These are phyloP conservation scores for Aptenodytes patagonicus DNA, from an alignment of 2,113 vertebrate genomes.

Conservation along the genomic window DNA sequence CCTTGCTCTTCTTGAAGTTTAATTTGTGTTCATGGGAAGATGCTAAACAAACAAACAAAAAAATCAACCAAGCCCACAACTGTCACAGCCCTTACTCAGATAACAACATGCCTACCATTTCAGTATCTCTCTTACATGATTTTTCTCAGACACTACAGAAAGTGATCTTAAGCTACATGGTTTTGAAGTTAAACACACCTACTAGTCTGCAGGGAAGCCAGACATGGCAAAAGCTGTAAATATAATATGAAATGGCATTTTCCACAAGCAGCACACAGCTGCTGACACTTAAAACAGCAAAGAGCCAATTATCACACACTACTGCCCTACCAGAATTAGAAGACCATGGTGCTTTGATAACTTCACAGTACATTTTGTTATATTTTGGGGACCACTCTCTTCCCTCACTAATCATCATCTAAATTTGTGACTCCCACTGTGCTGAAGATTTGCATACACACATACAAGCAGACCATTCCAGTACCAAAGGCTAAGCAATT, in stretches of 20 bases:
- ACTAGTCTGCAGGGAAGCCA: neutral
- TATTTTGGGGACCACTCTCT: neutral
- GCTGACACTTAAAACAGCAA: neutral
- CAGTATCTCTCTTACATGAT: neutral
- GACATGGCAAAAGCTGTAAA: neutral
- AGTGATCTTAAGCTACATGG: neutral
- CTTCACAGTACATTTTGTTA: neutral
- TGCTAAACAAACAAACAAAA: conserved; percentile 15
- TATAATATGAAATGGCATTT: neutral
- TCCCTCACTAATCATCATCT: neutral
- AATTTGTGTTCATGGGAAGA: conserved; percentile 10
- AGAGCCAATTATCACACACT: neutral
- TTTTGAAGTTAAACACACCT: neutral
- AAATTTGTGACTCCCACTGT: neutral
- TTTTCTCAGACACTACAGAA: neutral
- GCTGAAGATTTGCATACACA: neutral
- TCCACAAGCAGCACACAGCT: neutral
- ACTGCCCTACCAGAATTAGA: neutral
- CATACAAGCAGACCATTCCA: neutral
- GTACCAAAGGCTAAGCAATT: neutral
- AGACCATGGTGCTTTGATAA: neutral
- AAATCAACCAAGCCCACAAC: neutral
- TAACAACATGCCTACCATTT: neutral
- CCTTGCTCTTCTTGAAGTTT: conserved; percentile 76
- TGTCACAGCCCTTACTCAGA: neutral